phyloP scores from a whole-genome alignment of 2,113 vertebrate species.

The Irena cyanogastra region DNA sequence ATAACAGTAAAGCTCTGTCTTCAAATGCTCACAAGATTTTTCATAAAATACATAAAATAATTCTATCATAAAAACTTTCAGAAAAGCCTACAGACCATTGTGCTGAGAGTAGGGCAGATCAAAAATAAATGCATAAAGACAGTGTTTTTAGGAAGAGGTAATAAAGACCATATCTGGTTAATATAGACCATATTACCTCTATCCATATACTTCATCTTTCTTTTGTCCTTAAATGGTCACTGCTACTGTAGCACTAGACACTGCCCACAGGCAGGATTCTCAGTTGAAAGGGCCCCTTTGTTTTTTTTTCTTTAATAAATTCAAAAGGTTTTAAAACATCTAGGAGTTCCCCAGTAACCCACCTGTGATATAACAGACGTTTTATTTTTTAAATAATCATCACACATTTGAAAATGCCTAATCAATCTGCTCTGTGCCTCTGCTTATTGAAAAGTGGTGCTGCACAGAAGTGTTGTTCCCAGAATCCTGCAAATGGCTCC shows the following conservation, averaged over 20 bases:
- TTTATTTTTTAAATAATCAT: not conserved
- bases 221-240: not conserved
- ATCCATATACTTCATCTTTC: not conserved
- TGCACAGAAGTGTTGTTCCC: not conserved
- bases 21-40: not conserved
- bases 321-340: not conserved
- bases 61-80: not conserved
- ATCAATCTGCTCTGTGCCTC: not conserved
- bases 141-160: not conserved
- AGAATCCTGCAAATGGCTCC: not conserved
- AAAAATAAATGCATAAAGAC: not conserved
- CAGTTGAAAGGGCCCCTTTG: not conserved
- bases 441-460: not conserved
- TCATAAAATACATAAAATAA: not conserved
- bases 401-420: not conserved
- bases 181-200: not conserved
- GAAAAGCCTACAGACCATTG: not conserved
- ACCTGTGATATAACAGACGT: not conserved
- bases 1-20: not conserved
- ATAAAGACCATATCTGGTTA: not conserved
- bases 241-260: not conserved
- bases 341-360: not conserved
- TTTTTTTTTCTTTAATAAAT: not conserved
- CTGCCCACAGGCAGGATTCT: not conserved
- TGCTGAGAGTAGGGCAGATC: not conserved